phyloP scores from a whole-genome alignment of 2,797 vertebrate species.

The Sitta carolinensis region DNA sequence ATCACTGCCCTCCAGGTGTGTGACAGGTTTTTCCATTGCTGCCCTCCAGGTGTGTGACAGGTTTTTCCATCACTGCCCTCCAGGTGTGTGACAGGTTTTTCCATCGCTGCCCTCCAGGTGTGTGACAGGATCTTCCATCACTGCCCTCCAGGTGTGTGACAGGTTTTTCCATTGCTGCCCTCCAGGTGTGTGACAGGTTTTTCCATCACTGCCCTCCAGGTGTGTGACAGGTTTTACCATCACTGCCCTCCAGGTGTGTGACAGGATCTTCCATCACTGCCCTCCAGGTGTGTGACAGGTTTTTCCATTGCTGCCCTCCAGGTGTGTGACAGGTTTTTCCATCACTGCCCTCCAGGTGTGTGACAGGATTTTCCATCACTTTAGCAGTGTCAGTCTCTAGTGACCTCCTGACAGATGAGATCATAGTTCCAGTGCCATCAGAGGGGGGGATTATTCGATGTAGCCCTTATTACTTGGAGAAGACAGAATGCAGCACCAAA shows the following conservation, averaged over 20 bases:
- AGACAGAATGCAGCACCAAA: conserved; percentile 15
- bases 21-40: background rate
- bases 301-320: background rate
- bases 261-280: background rate
- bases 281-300: too few species aligned
- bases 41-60: too few species aligned
- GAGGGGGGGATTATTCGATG: background rate
- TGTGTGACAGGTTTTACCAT: background rate
- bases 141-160: too few species aligned
- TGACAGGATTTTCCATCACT: background rate
- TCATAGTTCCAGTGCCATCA: background rate
- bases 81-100: background rate
- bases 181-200: background rate
- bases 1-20: background rate
- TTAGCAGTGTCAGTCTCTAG: background rate
- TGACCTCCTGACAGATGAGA: conserved; percentile 13
- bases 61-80: background rate
- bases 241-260: background rate
- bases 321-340: background rate
- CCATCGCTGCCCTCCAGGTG: background rate
- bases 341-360: background rate
- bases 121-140: background rate
- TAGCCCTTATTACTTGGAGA: background rate
- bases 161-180: background rate
- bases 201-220: background rate